Evolutionary conservation across 2,888 invertebrate species (phyloP).

Genomic region (Chironomus tentans): DNA sequence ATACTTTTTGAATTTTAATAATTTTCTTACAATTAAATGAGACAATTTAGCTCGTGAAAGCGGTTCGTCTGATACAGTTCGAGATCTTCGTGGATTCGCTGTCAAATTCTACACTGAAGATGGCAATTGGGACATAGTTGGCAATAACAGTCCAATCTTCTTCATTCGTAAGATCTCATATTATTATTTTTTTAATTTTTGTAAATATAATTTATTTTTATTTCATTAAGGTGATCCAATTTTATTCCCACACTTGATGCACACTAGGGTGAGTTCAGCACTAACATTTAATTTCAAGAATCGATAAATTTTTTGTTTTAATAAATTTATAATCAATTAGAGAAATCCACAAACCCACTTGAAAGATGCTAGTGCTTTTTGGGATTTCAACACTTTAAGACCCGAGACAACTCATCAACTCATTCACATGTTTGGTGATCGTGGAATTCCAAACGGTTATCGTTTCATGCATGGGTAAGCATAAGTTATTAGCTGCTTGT

Average conservation of each 20-base stretch:
- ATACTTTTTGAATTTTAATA: background rate
- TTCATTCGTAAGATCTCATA: conserved; percentile 62
- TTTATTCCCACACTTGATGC: conserved; percentile 89
- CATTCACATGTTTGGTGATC: conserved; percentile 77
- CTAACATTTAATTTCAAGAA: no score
- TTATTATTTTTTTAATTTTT: background rate
- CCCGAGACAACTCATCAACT: conserved; percentile 82
- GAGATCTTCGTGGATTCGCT: conserved; percentile 89
- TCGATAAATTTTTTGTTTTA: no score
- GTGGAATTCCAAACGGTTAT: conserved; percentile 89
- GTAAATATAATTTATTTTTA: no score
- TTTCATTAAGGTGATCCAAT: conserved; percentile 54
- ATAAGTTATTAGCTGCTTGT: no score
- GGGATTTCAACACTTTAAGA: conserved; percentile 86
- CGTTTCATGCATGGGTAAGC: conserved; percentile 72
- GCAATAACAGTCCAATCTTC: conserved; percentile 88
- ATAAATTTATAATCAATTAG: conserved; percentile 57
- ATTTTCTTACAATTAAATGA: no score
- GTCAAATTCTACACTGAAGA: conserved; percentile 90
- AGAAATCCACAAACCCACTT: conserved; percentile 86
- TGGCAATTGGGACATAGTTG: conserved; percentile 89
- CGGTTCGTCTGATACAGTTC: conserved; percentile 82
- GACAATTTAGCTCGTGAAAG: conserved; percentile 57
- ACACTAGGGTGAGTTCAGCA: conserved; percentile 60
- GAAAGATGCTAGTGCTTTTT: conserved; percentile 90